Percentiles rank a stretch among this genome's conserved stretches.
These are phyloP conservation scores for Drosophila sucinea DNA, from an alignment of 1,140 invertebrate genomes.

Conservation along the genomic window DNA sequence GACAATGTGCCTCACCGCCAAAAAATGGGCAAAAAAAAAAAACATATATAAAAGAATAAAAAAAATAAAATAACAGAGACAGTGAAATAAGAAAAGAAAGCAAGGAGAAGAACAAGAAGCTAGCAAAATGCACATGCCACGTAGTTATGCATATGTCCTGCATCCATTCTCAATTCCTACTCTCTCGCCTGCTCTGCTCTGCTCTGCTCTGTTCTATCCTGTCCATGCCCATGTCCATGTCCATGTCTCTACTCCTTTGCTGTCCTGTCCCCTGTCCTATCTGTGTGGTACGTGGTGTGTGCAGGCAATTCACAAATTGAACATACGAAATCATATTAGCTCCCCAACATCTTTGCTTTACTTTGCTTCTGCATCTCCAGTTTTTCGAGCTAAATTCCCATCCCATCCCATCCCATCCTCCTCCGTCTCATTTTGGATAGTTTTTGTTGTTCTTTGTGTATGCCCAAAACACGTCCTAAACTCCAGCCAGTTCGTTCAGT, in stretches of 20 bases:
- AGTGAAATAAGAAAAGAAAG: neutral
- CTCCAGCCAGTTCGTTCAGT: constrained; percentile 4
- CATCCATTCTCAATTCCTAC: constrained; percentile 12
- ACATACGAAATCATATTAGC: constrained; percentile 78
- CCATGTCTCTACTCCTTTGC: constrained; percentile 6
- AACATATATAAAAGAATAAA: constrained; percentile 12
- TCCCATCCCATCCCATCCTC: constrained; percentile 50
- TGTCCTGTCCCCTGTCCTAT: neutral
- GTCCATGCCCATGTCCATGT: constrained; percentile 58
- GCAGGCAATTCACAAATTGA: constrained; percentile 75
- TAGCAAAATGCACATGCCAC: constrained; percentile 71
- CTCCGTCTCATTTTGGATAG: constrained; percentile 55
- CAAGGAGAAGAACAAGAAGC: constrained; percentile 28
- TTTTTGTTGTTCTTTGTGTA: neutral
- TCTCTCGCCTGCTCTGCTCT: constrained; percentile 9
- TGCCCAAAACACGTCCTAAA: constrained; percentile 59
- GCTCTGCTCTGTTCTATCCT: neutral
- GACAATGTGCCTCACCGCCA: constrained; percentile 66
- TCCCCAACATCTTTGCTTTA: constrained; percentile 21
- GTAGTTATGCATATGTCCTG: constrained; percentile 75
- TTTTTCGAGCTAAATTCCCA: constrained; percentile 11
- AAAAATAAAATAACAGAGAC: neutral
- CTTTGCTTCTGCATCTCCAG: constrained; percentile 5
- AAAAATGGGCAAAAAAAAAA: constrained; percentile 49
- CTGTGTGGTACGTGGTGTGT: constrained; percentile 46